Evolutionary conservation across 2,888 invertebrate species (phyloP).

Genomic region (Malthinus flaveolus): DNA sequence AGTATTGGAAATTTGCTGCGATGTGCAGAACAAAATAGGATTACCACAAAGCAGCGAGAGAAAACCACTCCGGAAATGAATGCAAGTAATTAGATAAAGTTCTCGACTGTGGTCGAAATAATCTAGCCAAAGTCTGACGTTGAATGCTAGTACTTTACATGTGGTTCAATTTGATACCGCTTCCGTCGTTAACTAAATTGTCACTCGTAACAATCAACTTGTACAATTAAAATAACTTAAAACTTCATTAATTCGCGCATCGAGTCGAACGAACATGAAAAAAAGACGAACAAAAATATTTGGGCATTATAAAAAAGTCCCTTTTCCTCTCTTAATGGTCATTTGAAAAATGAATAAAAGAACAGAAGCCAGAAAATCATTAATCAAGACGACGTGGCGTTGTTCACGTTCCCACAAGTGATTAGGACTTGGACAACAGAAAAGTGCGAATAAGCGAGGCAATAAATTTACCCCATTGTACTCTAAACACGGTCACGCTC

Average conservation of each 20-base stretch:
- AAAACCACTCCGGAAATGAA: conserved; percentile 48
- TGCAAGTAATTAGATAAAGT: conserved; percentile 54
- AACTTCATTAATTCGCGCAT: too few species aligned
- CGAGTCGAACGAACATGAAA: too few species aligned
- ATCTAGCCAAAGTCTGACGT: conserved; percentile 41
- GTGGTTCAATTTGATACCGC: conserved; percentile 20
- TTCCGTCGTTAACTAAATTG: conserved; percentile 6
- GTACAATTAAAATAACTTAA: not conserved
- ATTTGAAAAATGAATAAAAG: conserved; percentile 23
- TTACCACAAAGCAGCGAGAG: conserved; percentile 35
- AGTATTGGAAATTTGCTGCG: too few species aligned
- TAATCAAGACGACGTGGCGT: conserved; percentile 24
- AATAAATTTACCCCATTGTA: conserved; percentile 39
- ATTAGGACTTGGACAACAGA: conserved; percentile 38
- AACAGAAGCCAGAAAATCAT: conserved; percentile 19
- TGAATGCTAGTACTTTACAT: conserved; percentile 24
- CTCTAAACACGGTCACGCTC: conserved; percentile 34
- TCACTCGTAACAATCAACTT: not conserved
- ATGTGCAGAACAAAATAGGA: conserved; percentile 28
- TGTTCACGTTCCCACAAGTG: conserved; percentile 32
- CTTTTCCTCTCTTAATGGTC: conserved; percentile 10
- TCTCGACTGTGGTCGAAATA: conserved; percentile 52
- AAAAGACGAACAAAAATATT: too few species aligned
- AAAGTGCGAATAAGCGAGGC: conserved; percentile 42
- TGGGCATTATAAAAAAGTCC: too few species aligned